Percentiles rank a stretch among this genome's conserved stretches.
phyloP scores from a whole-genome alignment of 2,888 invertebrate species.

The Sericinus montela region DNA sequence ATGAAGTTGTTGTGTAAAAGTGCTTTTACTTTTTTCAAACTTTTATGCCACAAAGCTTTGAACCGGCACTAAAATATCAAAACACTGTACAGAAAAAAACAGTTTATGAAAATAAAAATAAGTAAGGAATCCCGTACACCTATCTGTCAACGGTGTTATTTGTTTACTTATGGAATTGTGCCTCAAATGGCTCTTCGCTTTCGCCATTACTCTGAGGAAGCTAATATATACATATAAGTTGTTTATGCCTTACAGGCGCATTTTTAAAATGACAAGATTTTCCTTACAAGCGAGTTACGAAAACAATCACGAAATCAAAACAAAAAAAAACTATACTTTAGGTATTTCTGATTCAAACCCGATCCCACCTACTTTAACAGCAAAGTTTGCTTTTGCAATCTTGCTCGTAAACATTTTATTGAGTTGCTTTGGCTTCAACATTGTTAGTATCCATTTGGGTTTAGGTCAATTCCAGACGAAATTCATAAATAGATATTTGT shows the following conservation, averaged over 20 bases:
- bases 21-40: too few species aligned
- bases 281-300: not conserved
- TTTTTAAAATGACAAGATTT: not conserved
- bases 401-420: conserved; percentile 57
- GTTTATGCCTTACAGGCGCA: not conserved
- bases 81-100: not conserved
- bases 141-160: not conserved
- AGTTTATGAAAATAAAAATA: conserved; percentile 4
- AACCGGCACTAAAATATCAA: not conserved
- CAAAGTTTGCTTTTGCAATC: conserved; percentile 41
- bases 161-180: conserved; percentile 7
- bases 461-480: conserved; percentile 33
- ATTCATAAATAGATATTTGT: too few species aligned
- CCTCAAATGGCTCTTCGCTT: not conserved
- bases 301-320: not conserved
- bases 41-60: not conserved
- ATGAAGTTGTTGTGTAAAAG: too few species aligned
- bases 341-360: conserved; percentile 6
- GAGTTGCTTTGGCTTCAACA: conserved; percentile 37
- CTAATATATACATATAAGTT: not conserved
- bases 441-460: conserved; percentile 44
- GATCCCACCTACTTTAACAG: conserved; percentile 15
- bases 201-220: not conserved
- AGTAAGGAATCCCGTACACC: not conserved
- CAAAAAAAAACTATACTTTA: not conserved